Evolutionary conservation across 2,888 invertebrate species (phyloP), one percentile per base, ranked within the genome.

Genomic region (Eupithecia dodoneata): DNA sequence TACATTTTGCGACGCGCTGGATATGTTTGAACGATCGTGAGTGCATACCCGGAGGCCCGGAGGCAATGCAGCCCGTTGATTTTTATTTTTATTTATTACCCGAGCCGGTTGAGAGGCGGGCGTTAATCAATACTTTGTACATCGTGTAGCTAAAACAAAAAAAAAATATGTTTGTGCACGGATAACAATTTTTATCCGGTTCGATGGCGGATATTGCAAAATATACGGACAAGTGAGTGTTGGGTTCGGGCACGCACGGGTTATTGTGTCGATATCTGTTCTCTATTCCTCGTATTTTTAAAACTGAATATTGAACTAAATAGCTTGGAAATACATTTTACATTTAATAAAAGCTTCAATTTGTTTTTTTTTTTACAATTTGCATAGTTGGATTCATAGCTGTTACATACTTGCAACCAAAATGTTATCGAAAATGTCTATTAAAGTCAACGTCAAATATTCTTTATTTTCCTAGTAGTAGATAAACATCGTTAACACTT

Each of bases 101-200:
- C 81, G 82, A 82, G 79, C 85, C 69, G 86, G 89, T 83, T 87
- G 87, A 88, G 87, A 88, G 89, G 84, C 81, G 85, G 83, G 83
- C 88, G 86, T 89, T 92, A 90, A 92, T 92, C 92, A 92, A 92
- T 92, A 92, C 88, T 87, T 88, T 87, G 85, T 85, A 84, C 85
- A 85, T 81, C 82, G 85, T 84, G 82, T 83, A 85, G 82, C 82
- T 80, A 84, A 87, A 88, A 85, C 82, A 85, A 85, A 86, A 86
- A 30, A 30, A 81, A 81, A 83, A 82, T 85, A 83, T 84, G 85
- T 84, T 84, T 85, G 82, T 84, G 83, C 81, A 76, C 81, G 85
- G 86, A 87, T 87, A 86, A 86, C 83, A 86, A 83, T 83, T 88
- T 87, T 87, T 85, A 86, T 85, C 84, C 85, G 85, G 84, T 81